Conservation (phyloP, 2,113 vertebrate genomes). For the Gavia stellata region DNA sequence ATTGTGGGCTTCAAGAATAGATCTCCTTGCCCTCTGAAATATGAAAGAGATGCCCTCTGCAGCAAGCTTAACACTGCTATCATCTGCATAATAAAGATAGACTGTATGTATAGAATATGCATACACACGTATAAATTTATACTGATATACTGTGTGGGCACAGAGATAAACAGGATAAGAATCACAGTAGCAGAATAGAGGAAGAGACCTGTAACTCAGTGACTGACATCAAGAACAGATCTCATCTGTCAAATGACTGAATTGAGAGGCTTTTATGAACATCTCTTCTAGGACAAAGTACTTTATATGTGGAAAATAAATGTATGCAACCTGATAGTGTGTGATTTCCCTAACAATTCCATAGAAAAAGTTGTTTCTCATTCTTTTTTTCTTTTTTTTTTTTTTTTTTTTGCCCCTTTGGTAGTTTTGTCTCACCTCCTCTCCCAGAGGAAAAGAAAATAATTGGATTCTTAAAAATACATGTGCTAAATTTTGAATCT, state of each 20-base stretch:
- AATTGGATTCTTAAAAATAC: background rate
- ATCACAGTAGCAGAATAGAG: background rate
- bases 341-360: background rate
- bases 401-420: too few relatives aligned
- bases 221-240: constrained; percentile 37
- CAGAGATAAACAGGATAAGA: constrained; percentile 44
- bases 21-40: constrained; percentile 23
- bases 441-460: background rate
- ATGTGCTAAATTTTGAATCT: background rate
- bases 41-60: constrained; percentile 13
- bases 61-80: constrained; percentile 2
- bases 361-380: background rate
- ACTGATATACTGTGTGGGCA: background rate
- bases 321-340: background rate
- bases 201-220: background rate
- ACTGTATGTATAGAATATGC: constrained; percentile 7
- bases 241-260: constrained; percentile 38
- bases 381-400: background rate
- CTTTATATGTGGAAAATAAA: background rate
- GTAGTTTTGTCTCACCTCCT: background rate
- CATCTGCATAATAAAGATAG: constrained; percentile 64
- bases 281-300: background rate
- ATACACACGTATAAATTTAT: constrained; percentile 36
- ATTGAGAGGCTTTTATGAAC: constrained; percentile 18
- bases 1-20: background rate